phyloP scores from a whole-genome alignment of 2,888 invertebrate genomes.

The Dichetophora obliterata region DNA sequence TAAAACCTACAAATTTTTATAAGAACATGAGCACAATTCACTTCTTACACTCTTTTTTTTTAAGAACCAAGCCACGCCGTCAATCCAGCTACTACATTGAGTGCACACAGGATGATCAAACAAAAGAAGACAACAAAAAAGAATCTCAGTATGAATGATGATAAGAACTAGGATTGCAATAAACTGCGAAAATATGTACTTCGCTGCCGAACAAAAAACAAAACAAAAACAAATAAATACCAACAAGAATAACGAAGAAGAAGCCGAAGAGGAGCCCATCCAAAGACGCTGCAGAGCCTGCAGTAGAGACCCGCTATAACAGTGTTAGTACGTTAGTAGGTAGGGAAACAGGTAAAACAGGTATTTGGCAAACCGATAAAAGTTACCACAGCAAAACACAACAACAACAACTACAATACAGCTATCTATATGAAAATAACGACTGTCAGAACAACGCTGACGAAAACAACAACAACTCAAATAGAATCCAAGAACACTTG shows the following conservation, averaged over 20 bases:
- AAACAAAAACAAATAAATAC: background rate
- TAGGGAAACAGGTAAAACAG: slow-evolving; percentile 69
- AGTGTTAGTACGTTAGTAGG: slow-evolving; percentile 70
- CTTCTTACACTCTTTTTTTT: no score
- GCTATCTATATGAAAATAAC: background rate
- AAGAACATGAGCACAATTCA: no score
- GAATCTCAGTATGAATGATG: background rate
- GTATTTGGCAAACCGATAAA: slow-evolving; percentile 57
- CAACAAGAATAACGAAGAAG: slow-evolving; percentile 7
- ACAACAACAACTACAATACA: background rate
- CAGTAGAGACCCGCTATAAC: slow-evolving; percentile 63
- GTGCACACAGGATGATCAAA: background rate
- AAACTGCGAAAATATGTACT: slow-evolving; percentile 4
- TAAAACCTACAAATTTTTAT: no score
- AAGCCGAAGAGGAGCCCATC: background rate
- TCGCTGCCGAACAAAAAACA: slow-evolving; percentile 21
- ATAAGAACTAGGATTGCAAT: slow-evolving; percentile 12
- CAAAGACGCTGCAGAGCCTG: slow-evolving; percentile 3
- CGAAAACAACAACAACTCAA: background rate
- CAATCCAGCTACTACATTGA: background rate
- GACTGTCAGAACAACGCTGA: background rate
- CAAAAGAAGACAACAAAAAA: background rate
- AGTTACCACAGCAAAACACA: slow-evolving; percentile 31
- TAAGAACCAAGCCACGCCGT: no score
- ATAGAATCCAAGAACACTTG: slow-evolving; percentile 17